Conservation (phyloP, 2,797 vertebrate genomes). For the Phrynocephalus guinanensis region DNA sequence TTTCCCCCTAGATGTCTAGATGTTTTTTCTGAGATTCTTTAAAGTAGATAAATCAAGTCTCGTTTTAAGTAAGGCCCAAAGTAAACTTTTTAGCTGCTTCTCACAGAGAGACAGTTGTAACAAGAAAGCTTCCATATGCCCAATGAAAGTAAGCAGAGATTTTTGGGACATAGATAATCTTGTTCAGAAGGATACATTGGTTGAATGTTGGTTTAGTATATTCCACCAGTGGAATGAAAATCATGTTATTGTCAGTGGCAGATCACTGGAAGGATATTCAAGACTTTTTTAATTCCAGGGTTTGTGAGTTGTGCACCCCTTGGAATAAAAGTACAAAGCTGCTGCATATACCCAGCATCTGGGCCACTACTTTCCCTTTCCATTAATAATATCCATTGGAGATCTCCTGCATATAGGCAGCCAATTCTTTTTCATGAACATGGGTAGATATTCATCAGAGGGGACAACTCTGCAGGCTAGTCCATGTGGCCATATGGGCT, state of each 20-base stretch:
- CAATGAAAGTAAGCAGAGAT: neutral
- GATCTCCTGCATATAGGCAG: neutral
- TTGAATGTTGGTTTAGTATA: no score
- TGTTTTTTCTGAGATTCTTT: constrained; percentile 26
- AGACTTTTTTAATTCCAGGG: no score
- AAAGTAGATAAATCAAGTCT: constrained; percentile 12
- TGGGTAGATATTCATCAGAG: neutral
- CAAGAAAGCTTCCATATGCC: neutral
- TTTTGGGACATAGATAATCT: no score
- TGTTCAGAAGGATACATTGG: neutral
- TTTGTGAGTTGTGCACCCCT: no score
- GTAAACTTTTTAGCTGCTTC: constrained; percentile 11
- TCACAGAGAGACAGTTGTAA: neutral
- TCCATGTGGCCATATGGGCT: neutral
- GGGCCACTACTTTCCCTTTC: neutral
- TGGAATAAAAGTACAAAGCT: no score
- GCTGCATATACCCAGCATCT: no score
- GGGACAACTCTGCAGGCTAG: neutral
- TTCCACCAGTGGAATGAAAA: no score
- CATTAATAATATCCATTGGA: neutral
- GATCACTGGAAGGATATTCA: no score
- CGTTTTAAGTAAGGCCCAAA: neutral
- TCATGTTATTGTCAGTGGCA: no score
- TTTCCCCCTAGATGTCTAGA: neutral
- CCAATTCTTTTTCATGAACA: neutral